Evolutionary conservation across 2,797 vertebrate genomes (phyloP).

Genomic region (Enteromius paludinosus): DNA sequence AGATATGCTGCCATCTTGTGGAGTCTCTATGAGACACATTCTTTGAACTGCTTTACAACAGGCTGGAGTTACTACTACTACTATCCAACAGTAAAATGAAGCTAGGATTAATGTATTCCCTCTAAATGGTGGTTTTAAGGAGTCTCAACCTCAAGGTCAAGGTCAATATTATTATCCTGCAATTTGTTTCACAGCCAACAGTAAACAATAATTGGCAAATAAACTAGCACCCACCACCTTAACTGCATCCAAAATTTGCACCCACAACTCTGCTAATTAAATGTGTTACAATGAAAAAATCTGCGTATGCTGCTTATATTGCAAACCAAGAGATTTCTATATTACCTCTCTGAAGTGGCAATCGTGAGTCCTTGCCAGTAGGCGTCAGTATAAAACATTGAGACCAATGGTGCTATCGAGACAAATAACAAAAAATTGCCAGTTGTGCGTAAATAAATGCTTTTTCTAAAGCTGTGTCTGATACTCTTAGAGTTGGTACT

Average conservation of each 20-base stretch:
- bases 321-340: neutral
- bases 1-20: neutral
- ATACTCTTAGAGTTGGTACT: neutral
- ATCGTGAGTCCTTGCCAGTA: neutral
- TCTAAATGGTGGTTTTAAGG: neutral
- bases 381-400: neutral
- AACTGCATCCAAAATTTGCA: neutral
- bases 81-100: neutral
- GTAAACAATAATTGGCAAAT: neutral
- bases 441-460: neutral
- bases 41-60: neutral
- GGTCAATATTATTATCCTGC: neutral
- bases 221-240: neutral
- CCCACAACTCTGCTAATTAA: neutral
- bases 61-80: neutral
- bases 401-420: neutral
- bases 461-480: neutral
- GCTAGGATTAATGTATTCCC: neutral
- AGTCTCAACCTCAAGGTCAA: neutral
- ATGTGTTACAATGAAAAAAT: neutral
- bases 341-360: neutral
- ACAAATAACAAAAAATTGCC: neutral
- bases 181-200: neutral
- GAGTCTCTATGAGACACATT: neutral
- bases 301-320: neutral